phyloP scores from a whole-genome alignment of 2,113 vertebrate species.

The Proterorhinus semilunaris region DNA sequence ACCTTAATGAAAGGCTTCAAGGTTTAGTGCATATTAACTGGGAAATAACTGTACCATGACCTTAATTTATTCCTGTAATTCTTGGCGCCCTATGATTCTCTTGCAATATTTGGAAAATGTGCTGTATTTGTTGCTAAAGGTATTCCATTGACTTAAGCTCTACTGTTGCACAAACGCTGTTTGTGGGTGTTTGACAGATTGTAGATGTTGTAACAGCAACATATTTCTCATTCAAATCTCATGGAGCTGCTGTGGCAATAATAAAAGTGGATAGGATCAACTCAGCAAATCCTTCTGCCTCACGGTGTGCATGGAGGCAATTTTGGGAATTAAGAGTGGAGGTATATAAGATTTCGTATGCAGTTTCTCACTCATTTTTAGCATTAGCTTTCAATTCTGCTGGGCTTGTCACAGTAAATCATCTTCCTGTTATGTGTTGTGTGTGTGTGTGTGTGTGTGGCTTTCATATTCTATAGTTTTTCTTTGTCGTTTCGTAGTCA shows the following conservation, averaged over 20 bases:
- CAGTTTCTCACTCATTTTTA: too few species aligned
- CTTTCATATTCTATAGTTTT: too few species aligned
- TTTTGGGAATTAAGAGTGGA: too few species aligned
- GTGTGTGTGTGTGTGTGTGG: too few species aligned
- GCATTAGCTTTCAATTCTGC: too few species aligned
- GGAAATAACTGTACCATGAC: not conserved
- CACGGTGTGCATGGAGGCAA: not conserved
- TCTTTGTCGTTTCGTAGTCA: too few species aligned
- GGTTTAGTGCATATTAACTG: not conserved
- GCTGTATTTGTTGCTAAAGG: conserved; percentile 12
- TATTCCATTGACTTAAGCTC: conserved; percentile 20
- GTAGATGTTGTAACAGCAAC: conserved; percentile 11
- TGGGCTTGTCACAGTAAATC: too few species aligned
- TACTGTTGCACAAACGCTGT: conserved; percentile 52
- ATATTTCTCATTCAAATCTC: not conserved
- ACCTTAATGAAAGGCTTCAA: not conserved
- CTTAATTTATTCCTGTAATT: not conserved
- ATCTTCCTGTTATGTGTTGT: too few species aligned
- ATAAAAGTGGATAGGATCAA: not conserved
- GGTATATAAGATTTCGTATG: too few species aligned
- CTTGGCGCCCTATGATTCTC: not conserved
- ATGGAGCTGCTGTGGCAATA: not conserved
- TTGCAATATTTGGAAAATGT: not conserved
- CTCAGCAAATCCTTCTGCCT: not conserved
- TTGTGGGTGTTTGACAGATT: conserved; percentile 41